Conservation (phyloP, 64 coral and sea anemone genomes). For the Exaiptasia diaphana region DNA sequence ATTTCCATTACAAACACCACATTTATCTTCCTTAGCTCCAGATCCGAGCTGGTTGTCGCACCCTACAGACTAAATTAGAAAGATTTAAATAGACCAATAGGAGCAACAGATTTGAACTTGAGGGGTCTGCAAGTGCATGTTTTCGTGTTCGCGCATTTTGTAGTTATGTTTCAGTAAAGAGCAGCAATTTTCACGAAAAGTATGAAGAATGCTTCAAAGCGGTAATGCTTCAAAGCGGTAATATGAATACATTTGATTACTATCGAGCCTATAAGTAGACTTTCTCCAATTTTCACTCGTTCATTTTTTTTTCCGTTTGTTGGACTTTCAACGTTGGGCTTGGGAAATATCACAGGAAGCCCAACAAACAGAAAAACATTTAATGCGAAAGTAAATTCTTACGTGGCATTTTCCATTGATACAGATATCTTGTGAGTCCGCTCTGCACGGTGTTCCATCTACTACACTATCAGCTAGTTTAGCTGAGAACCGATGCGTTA, state of each 20-base stretch:
- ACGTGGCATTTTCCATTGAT: conserved; percentile 79
- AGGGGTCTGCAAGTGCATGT: background rate
- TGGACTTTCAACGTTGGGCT: too few relatives aligned
- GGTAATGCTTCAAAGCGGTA: too few relatives aligned
- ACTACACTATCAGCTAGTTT: conserved; percentile 60
- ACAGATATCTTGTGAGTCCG: conserved; percentile 53
- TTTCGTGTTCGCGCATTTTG: background rate
- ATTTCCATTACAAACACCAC: conserved; percentile 87
- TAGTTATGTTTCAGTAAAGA: too few relatives aligned
- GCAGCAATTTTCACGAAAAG: too few relatives aligned
- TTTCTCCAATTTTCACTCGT: too few relatives aligned
- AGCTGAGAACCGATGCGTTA: conserved; percentile 51
- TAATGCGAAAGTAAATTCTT: too few relatives aligned
- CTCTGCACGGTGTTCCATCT: conserved; percentile 65
- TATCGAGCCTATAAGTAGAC: too few relatives aligned
- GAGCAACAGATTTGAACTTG: background rate
- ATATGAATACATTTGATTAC: too few relatives aligned
- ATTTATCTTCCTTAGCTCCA: conserved; percentile 78
- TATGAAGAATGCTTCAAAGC: too few relatives aligned
- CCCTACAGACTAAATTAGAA: conserved; percentile 55
- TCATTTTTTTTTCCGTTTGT: too few relatives aligned
- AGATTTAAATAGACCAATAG: background rate
- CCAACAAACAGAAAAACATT: too few relatives aligned
- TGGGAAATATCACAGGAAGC: too few relatives aligned
- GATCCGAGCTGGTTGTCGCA: conserved; percentile 82